These are phyloP conservation scores for Micrasema longulum DNA, from an alignment of 1,140 invertebrate genomes.

Conservation along the genomic window DNA sequence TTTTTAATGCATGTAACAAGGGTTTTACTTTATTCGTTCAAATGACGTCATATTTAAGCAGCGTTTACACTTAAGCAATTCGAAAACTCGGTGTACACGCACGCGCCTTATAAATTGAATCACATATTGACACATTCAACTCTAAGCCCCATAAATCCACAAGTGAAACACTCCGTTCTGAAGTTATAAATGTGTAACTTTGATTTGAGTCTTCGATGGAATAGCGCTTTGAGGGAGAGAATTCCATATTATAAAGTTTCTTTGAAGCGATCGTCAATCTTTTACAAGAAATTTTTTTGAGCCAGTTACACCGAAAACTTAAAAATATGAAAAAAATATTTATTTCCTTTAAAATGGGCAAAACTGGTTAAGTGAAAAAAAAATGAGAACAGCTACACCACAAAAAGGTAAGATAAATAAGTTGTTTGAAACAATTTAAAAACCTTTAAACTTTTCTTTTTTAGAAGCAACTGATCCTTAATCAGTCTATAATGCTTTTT, in stretches of 20 bases:
- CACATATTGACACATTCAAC: constrained; percentile 44
- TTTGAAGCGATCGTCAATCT: constrained; percentile 28
- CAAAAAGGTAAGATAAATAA: too few relatives aligned
- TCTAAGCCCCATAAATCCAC: constrained; percentile 39
- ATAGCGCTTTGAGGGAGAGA: constrained; percentile 31
- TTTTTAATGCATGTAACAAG: too few relatives aligned
- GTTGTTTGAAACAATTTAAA: too few relatives aligned
- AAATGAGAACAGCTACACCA: too few relatives aligned
- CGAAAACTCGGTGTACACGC: constrained; percentile 2
- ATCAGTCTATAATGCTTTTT: too few relatives aligned
- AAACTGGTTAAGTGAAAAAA: too few relatives aligned
- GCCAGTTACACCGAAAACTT: too few relatives aligned
- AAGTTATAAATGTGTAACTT: constrained; percentile 51
- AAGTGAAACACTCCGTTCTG: constrained; percentile 28
- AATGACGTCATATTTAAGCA: constrained; percentile 22
- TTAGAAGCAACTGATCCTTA: too few relatives aligned
- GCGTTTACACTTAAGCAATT: constrained; percentile 23
- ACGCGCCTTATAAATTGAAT: constrained; percentile 23
- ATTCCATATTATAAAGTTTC: constrained; percentile 24
- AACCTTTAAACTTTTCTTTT: too few relatives aligned
- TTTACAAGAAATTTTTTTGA: too few relatives aligned
- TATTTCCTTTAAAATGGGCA: too few relatives aligned
- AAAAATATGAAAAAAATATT: too few relatives aligned
- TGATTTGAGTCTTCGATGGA: constrained; percentile 40
- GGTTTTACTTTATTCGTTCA: constrained; percentile 1